Evolutionary conservation across 2,888 invertebrate genomes (phyloP), one percentile per base, ranked within the genome.

Genomic region (Calephelis perditalis): DNA sequence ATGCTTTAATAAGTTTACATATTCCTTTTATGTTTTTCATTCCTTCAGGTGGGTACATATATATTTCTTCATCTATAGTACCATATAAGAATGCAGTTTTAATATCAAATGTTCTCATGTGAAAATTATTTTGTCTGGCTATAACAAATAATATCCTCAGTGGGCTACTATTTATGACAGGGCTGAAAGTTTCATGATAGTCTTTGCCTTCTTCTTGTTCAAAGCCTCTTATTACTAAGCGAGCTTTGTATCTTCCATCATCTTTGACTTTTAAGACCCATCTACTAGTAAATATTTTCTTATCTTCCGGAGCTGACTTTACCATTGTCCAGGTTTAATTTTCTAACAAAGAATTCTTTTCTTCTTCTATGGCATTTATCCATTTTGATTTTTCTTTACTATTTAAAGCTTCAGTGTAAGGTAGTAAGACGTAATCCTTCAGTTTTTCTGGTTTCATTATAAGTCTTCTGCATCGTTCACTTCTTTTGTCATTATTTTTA

Each of bases 1-100:
- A 7, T 4, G 52, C 15, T 54, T 66, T 58, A 60, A 61, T 65
- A n/a, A 67, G 65, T 40, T 65, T 62, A 52, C 59, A 58, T 47
- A 63, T 26, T 62, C 15, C 62, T 65, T 9, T 60, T 56, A n/a
- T 58, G 47, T 7, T 57, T 57, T 43, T 54, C 55, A 44, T 63
- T 12, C 65, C 58, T n/a, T 63, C 55, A 40, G 61, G 57, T 9
- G 40, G 12, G 26, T 57, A 49, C 58, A 64, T 45, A 12, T 40
- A 60, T 40, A 60, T 36, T 36, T 60, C 47, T 11, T 63, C 60
- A 10, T 12, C 12, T 12, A 63, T 15, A 12, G 59, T 54, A 9
- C 61, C 57, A 46, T 61, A 54, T n/a, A 62, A 46, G 56, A 61
- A 63, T 6, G 62, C 61, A 61, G 55, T 62, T 58, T 59, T 68